Percentiles rank a stretch among this genome's conserved stretches.
Evolutionary conservation across 2,113 vertebrate genomes (phyloP).

Genomic region (Anser cygnoides): DNA sequence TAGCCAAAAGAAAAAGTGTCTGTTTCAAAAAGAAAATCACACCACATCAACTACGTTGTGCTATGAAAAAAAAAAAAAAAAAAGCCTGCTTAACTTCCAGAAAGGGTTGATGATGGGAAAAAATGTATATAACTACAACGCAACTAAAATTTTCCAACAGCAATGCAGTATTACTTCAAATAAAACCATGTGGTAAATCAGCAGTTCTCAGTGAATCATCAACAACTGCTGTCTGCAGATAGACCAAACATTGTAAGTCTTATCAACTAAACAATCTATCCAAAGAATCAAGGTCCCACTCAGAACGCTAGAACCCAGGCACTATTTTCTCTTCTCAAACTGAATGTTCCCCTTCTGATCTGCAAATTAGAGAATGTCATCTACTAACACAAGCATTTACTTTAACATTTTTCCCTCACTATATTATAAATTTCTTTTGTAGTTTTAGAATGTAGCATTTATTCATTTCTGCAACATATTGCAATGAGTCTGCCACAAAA

Average conservation of each 20-base stretch:
- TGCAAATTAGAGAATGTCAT: background rate
- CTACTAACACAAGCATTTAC: background rate
- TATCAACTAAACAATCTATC: conserved; percentile 4
- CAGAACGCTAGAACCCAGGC: background rate
- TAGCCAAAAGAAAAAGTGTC: background rate
- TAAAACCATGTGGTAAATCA: background rate
- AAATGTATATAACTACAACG: background rate
- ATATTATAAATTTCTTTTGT: background rate
- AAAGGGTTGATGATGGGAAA: background rate
- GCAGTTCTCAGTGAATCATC: conserved; percentile 17
- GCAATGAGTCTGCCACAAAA: background rate
- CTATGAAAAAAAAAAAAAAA: background rate
- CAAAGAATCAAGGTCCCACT: background rate
- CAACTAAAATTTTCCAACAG: conserved; percentile 16
- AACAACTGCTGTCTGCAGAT: background rate
- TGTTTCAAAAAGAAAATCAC: background rate
- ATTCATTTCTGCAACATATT: background rate
- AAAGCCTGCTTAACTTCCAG: background rate
- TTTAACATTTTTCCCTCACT: background rate
- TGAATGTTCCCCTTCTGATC: background rate
- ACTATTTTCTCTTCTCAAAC: background rate
- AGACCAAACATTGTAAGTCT: background rate
- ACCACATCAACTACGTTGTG: background rate
- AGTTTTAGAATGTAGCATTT: background rate
- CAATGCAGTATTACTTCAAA: background rate